Evolutionary conservation across 1,140 invertebrate species (phyloP).

Genomic region (Luehdorfia chinensis): DNA sequence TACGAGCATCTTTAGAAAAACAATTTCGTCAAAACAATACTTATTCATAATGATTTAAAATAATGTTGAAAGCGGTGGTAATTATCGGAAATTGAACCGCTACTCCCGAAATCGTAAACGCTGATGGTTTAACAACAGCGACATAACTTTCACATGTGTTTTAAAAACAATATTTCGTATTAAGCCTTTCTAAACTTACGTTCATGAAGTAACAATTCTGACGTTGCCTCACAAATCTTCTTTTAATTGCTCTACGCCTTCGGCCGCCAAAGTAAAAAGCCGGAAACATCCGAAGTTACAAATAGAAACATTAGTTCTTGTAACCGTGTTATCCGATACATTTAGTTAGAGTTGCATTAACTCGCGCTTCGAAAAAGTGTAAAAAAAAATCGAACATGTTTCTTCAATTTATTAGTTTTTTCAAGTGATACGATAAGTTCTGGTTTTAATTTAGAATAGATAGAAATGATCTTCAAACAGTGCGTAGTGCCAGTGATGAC

Average conservation of each 20-base stretch:
- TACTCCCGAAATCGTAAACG: no score
- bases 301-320: slow-evolving; percentile 66
- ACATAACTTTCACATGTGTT: no score
- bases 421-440: background rate
- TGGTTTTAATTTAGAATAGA: background rate
- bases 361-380: slow-evolving; percentile 19
- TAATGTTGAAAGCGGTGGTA: no score
- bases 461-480: background rate
- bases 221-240: slow-evolving; percentile 26
- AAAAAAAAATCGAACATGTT: slow-evolving; percentile 15
- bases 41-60: no score
- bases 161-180: slow-evolving; percentile 8
- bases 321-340: slow-evolving; percentile 53
- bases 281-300: slow-evolving; percentile 50
- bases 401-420: slow-evolving; percentile 2
- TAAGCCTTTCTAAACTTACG: background rate
- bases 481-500: no score
- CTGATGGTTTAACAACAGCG: no score
- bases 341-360: slow-evolving; percentile 36
- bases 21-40: no score
- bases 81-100: no score
- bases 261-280: slow-evolving; percentile 38
- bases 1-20: no score
- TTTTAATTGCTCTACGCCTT: slow-evolving; percentile 20
- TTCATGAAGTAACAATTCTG: slow-evolving; percentile 2